Conservation (phyloP, 2,113 vertebrate species). For the Camelus bactrianus region DNA sequence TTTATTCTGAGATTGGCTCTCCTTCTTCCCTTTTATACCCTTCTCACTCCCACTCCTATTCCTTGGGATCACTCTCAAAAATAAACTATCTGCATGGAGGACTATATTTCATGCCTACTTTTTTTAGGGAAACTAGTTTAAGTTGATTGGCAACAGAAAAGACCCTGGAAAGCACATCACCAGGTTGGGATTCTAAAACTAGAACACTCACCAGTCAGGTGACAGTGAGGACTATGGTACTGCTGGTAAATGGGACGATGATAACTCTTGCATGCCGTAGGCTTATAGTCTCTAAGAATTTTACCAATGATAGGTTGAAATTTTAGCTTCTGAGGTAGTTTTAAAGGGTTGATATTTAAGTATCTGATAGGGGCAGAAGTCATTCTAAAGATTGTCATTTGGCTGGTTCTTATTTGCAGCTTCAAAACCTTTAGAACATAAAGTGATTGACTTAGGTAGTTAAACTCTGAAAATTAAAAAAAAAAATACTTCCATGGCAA, state of each 20-base stretch:
- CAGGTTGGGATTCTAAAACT: neutral
- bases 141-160: neutral
- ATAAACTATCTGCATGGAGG: neutral
- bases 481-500: neutral
- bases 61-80: neutral
- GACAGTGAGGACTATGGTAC: neutral
- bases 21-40: neutral
- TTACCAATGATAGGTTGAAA: neutral
- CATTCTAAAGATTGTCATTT: neutral
- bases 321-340: neutral
- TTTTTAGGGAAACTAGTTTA: neutral
- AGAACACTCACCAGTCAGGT: neutral
- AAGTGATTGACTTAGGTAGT: neutral
- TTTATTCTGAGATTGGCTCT: neutral
- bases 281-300: neutral
- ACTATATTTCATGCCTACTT: neutral
- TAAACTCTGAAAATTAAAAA: constrained; percentile 8
- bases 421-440: neutral
- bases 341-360: neutral
- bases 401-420: neutral
- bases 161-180: neutral
- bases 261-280: neutral
- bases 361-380: neutral
- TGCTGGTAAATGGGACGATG: neutral
- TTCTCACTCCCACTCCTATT: neutral